Percentiles rank a stretch among this genome's conserved stretches.
Conservation (phyloP, 2,888 invertebrate genomes). For the Trypoxylon attenuatum region DNA sequence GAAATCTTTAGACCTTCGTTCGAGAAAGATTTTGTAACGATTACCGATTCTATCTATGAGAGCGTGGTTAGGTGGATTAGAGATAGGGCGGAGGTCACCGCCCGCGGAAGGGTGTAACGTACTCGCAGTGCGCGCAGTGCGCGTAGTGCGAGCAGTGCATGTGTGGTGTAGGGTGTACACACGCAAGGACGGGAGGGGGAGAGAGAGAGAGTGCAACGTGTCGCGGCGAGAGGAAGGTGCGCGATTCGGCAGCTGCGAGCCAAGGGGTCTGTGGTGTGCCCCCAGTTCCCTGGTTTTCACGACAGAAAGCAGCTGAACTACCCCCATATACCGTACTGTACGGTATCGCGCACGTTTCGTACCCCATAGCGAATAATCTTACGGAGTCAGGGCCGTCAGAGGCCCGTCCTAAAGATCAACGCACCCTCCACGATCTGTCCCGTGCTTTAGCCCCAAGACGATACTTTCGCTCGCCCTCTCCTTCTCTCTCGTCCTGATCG, state of each 20-base stretch:
- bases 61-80: neutral
- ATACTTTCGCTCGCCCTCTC: neutral
- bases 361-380: constrained; percentile 48
- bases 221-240: constrained; percentile 46
- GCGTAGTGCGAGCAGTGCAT: neutral
- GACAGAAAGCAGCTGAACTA: constrained; percentile 62
- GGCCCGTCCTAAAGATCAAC: constrained; percentile 8
- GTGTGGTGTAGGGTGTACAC: neutral
- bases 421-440: neutral
- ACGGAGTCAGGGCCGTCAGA: constrained; percentile 22
- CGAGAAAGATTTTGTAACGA: constrained; percentile 11
- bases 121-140: neutral
- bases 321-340: constrained; percentile 44
- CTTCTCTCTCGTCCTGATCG: constrained; percentile 2
- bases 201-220: constrained; percentile 20
- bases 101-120: constrained; percentile 12
- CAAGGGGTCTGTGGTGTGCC: constrained; percentile 60
- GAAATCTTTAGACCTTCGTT: too few relatives aligned
- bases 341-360: constrained; percentile 31
- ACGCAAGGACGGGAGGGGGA: neutral
- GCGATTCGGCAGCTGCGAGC: constrained; percentile 60
- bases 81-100: neutral
- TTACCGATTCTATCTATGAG: too few relatives aligned
- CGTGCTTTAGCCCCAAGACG: neutral
- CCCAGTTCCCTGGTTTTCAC: constrained; percentile 54